A percentile compares a stretch with the other conserved stretches of the same genome.
Conservation (phyloP, 2,888 invertebrate genomes). For the Caenorhabditis macrosperma region DNA sequence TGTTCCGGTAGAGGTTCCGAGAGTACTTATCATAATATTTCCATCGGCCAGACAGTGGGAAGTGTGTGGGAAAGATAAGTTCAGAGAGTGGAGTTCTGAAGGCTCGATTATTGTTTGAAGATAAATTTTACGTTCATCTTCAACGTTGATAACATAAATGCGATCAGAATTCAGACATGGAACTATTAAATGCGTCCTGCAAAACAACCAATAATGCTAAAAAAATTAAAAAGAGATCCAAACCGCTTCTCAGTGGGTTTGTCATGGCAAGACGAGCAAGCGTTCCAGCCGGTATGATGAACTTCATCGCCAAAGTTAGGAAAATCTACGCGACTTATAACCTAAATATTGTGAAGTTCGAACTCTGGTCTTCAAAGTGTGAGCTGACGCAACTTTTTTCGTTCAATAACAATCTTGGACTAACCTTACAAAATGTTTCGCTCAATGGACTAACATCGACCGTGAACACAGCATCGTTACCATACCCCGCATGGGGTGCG, state of each 20-base stretch:
- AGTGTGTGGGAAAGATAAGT: slow-evolving; percentile 92
- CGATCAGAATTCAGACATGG: slow-evolving; percentile 89
- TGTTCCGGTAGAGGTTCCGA: slow-evolving; percentile 83
- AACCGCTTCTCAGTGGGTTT: slow-evolving; percentile 58
- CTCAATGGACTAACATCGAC: slow-evolving; percentile 93
- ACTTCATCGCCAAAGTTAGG: slow-evolving; percentile 89
- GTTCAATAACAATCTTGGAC: background rate
- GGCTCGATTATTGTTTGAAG: slow-evolving; percentile 86
- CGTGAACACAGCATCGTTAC: slow-evolving; percentile 91
- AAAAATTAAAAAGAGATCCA: background rate
- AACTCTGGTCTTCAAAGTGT: background rate
- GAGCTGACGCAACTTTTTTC: background rate
- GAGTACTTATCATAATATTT: slow-evolving; percentile 93
- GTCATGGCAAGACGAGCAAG: slow-evolving; percentile 91
- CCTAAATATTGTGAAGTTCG: slow-evolving; percentile 83
- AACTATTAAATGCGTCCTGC: slow-evolving; percentile 87
- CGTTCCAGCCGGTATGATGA: slow-evolving; percentile 97
- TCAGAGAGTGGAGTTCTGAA: slow-evolving; percentile 86
- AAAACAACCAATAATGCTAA: background rate
- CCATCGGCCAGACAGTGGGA: slow-evolving; percentile 93
- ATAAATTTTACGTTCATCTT: slow-evolving; percentile 73
- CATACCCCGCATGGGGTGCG: slow-evolving; percentile 83
- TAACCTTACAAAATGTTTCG: slow-evolving; percentile 83
- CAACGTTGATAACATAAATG: slow-evolving; percentile 88
- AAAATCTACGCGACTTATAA: slow-evolving; percentile 90